Evolutionary conservation across 2,797 vertebrate species (phyloP).

Genomic region (Enteromius mattozi): DNA sequence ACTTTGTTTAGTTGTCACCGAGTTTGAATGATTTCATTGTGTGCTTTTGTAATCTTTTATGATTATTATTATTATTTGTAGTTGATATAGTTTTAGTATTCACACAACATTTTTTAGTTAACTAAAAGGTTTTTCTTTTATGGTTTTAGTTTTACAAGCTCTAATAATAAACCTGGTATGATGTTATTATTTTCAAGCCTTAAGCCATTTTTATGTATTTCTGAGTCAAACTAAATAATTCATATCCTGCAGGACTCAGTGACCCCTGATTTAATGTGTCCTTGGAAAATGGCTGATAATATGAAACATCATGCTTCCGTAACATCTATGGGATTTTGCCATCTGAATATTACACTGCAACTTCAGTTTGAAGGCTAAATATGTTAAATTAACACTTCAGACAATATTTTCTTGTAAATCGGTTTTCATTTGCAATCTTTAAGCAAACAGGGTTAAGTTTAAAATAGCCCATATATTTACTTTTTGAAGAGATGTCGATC

Average conservation of each 20-base stretch:
- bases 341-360: not conserved
- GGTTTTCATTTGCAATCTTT: not conserved
- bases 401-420: not conserved
- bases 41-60: too few relatives aligned
- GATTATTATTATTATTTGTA: not conserved
- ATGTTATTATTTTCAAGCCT: too few relatives aligned
- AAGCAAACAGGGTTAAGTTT: not conserved
- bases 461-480: slow-evolving; percentile 73
- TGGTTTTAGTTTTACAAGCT: not conserved
- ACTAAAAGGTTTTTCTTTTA: not conserved
- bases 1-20: too few relatives aligned
- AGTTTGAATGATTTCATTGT: not conserved
- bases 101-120: not conserved
- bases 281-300: not conserved
- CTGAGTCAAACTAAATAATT: not conserved
- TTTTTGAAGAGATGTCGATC: slow-evolving; percentile 99
- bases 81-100: not conserved
- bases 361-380: not conserved
- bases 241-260: not conserved
- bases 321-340: not conserved
- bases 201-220: not conserved
- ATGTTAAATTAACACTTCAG: not conserved
- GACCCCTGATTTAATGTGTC: not conserved
- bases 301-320: not conserved
- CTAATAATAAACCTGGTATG: not conserved